phyloP scores from a whole-genome alignment of 2,888 invertebrate genomes.

The Folsomia candida region DNA sequence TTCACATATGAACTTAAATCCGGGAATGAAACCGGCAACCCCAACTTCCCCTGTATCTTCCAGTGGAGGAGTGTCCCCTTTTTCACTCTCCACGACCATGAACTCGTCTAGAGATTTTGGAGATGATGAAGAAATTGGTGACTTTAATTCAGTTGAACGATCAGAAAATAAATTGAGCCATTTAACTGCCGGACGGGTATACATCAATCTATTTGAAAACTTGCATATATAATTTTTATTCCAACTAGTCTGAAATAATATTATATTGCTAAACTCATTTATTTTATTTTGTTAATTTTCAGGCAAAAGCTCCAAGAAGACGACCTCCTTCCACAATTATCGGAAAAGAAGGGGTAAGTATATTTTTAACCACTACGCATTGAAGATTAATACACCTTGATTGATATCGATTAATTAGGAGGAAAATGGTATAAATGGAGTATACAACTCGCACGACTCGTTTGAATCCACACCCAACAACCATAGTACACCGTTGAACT shows the following conservation, averaged over 20 bases:
- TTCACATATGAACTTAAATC: not conserved
- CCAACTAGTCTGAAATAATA: not conserved
- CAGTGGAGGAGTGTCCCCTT: slow-evolving; percentile 11
- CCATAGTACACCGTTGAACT: slow-evolving; percentile 34
- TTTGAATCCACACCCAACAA: slow-evolving; percentile 29
- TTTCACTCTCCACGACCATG: not conserved
- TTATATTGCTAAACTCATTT: not conserved
- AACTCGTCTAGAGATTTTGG: not conserved
- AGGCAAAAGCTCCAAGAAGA: slow-evolving; percentile 65
- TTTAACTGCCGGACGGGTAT: slow-evolving; percentile 58
- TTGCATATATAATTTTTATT: too few species aligned
- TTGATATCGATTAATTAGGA: too few species aligned
- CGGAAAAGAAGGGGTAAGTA: slow-evolving; percentile 27
- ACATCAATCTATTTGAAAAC: slow-evolving; percentile 3
- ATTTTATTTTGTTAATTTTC: too few species aligned
- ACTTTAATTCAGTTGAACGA: slow-evolving; percentile 58
- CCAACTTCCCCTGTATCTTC: slow-evolving; percentile 38
- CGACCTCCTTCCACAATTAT: slow-evolving; percentile 64
- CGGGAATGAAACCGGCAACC: slow-evolving; percentile 29
- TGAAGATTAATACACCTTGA: not conserved
- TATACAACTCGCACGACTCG: not conserved
- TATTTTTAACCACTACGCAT: not conserved
- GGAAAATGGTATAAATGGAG: slow-evolving; percentile 29
- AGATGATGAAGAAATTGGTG: slow-evolving; percentile 45
- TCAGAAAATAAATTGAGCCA: slow-evolving; percentile 57